Base-by-base conservation (phyloP, 2,888 invertebrate species). In the Trissolcus brochymenae region DNA sequence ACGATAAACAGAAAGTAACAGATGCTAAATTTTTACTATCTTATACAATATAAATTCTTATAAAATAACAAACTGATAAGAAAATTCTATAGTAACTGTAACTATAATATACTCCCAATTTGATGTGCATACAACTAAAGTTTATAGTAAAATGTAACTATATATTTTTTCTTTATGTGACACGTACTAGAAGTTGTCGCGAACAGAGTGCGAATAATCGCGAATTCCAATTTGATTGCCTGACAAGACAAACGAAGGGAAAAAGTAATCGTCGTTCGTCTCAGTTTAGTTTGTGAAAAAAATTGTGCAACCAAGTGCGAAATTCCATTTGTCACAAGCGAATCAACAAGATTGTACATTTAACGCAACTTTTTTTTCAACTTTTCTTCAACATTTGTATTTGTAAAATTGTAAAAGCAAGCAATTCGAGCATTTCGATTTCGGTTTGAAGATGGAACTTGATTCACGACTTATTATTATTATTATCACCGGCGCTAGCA, bases 381-480 rank as follows among this genome's bases (percentile, higher is more conserved):
- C 19, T 65, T 56, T 17, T 29, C 54, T 59, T 46, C 13, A n/a
- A 40, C 19, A 17, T 50, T 65, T 40, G 17, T 46, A 46, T 46
- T 46, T 46, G 46, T 46, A n/a, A 56, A 65, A 64, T 49, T 41
- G 25, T 40, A 51, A 41, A 9, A 70, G 43, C 40, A 51, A 41
- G 9, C 13, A 51, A 61, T 68, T 68, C 43, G 41, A 50, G 2
- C 13, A 51, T 53, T 68, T 68, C 43, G 41, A 50, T 73, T 73
- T 68, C 40, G 67, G 60, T 64, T 49, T n/a, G 49, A 64, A 40
- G 55, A 65, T 61, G 60, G 56, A 73, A 57, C n/a, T 66, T 74
- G 65, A 57, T 68, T 77, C 51, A 57, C 59, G 54, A 60, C 51
- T 65, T 49, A 71, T 66, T 50, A 70, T 55, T 16, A 46, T 46